These are phyloP conservation scores for Bombus ignitus DNA, from an alignment of 1,140 invertebrate species.

Conservation along the genomic window DNA sequence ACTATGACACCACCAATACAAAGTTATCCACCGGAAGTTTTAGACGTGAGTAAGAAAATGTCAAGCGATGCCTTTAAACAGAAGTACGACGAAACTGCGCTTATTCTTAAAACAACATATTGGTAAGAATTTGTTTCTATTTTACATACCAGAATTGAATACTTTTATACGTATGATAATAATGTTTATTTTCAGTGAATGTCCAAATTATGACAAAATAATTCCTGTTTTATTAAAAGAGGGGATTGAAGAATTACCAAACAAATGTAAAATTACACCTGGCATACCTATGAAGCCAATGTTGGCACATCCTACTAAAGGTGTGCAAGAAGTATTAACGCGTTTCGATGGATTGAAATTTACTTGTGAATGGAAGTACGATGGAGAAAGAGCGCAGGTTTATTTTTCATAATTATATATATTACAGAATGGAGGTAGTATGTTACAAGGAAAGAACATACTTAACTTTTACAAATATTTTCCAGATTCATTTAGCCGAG, in stretches of 20 bases:
- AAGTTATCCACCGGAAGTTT: slow-evolving; percentile 86
- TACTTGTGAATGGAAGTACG: slow-evolving; percentile 99
- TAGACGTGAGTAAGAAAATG: slow-evolving; percentile 86
- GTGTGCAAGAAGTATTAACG: slow-evolving; percentile 93
- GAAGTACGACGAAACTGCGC: slow-evolving; percentile 89
- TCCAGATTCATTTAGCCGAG: slow-evolving; percentile 89
- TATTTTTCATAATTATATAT: not conserved
- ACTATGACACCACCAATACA: slow-evolving; percentile 88
- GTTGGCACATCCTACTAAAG: slow-evolving; percentile 99
- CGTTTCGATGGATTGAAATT: slow-evolving; percentile 96
- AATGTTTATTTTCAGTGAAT: slow-evolving; percentile 88
- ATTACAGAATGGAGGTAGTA: not conserved
- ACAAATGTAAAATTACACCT: slow-evolving; percentile 94
- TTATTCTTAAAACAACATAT: slow-evolving; percentile 96
- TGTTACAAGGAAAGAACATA: not conserved
- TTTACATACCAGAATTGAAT: not conserved
- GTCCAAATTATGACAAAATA: slow-evolving; percentile 96
- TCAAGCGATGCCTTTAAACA: slow-evolving; percentile 90
- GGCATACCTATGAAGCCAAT: slow-evolving; percentile 99
- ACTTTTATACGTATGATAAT: slow-evolving; percentile 9
- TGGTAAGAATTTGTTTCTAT: slow-evolving; percentile 85
- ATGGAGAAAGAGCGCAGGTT: slow-evolving; percentile 98
- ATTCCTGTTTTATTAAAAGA: slow-evolving; percentile 91
- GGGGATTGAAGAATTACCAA: slow-evolving; percentile 90
- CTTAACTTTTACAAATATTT: slow-evolving; percentile 13